phyloP scores from a whole-genome alignment of 1,140 invertebrate species.

The Phenacoccus solenopsis region DNA sequence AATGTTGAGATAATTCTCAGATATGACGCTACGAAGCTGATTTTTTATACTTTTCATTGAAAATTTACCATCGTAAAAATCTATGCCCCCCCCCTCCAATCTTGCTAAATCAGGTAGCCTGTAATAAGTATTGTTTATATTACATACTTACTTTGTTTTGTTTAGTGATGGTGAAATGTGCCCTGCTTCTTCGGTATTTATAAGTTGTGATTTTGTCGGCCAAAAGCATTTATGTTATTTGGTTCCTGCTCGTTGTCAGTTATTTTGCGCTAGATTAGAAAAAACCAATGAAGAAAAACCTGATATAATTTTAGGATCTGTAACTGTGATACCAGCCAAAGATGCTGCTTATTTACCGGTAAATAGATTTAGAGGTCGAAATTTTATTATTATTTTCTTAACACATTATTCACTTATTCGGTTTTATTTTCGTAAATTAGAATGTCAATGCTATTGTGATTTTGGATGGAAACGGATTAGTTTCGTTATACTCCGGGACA shows the following conservation, averaged over 20 bases:
- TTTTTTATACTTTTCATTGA: no score
- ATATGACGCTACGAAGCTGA: no score
- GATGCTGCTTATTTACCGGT: conserved; percentile 67
- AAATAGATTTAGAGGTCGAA: no score
- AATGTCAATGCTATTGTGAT: conserved; percentile 66
- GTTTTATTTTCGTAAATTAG: conserved; percentile 31
- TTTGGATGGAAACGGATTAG: conserved; percentile 58
- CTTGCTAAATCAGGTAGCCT: no score
- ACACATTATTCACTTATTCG: conserved; percentile 13
- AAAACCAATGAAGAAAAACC: conserved; percentile 47
- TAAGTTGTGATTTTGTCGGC: conserved; percentile 66
- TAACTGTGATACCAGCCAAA: conserved; percentile 57
- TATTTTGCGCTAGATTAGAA: conserved; percentile 62
- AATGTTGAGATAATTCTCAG: no score
- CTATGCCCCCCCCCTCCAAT: no score
- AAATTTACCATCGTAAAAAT: no score
- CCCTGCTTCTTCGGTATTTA: conserved; percentile 61
- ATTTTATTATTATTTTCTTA: conserved; percentile 19
- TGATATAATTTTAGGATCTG: conserved; percentile 58
- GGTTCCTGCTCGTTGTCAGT: conserved; percentile 46
- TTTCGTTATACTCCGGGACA: conserved; percentile 76
- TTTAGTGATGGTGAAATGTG: conserved; percentile 36
- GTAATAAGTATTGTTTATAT: no score
- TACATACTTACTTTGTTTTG: not conserved
- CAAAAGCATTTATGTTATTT: conserved; percentile 75